A percentile compares a stretch with the other conserved stretches of the same genome.
phyloP scores from a whole-genome alignment of 2,113 vertebrate species.

The Calidris pygmaea region DNA sequence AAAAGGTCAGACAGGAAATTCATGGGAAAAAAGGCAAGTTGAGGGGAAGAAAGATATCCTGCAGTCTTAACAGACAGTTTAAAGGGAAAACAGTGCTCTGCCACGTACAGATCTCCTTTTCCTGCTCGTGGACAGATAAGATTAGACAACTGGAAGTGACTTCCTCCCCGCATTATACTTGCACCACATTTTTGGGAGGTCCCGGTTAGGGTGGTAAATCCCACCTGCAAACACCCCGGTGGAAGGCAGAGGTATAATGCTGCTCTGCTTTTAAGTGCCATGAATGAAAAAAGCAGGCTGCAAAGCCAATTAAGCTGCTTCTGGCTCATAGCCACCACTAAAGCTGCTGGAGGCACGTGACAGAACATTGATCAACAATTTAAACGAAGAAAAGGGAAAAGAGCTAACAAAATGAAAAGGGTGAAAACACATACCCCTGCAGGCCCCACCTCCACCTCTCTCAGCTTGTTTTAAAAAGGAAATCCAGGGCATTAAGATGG shows the following conservation, averaged over 20 bases:
- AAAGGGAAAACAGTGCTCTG: neutral
- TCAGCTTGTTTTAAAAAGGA: neutral
- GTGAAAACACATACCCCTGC: neutral
- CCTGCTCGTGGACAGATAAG: neutral
- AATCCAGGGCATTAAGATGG: neutral
- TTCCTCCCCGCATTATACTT: neutral
- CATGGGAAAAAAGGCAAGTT: neutral
- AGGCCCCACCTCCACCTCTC: neutral
- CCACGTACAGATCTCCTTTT: neutral
- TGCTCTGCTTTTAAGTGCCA: constrained; percentile 45
- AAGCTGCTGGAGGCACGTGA: neutral
- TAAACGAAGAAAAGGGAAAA: neutral
- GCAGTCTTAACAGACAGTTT: neutral
- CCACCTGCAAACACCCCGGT: neutral
- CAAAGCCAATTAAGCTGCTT: constrained; percentile 14
- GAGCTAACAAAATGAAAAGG: neutral
- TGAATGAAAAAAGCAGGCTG: constrained; percentile 63
- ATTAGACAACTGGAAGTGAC: neutral
- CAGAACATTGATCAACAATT: neutral
- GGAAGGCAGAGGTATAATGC: constrained; percentile 43
- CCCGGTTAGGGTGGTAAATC: constrained; percentile 12
- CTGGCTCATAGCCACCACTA: neutral
- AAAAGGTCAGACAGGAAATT: constrained; percentile 14
- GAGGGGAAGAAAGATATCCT: neutral
- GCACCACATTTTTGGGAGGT: neutral